Evolutionary conservation across 2,797 vertebrate genomes (phyloP), one percentile per base, ranked within the genome.

Genomic region (Pipistrellus pygmaeus): DNA sequence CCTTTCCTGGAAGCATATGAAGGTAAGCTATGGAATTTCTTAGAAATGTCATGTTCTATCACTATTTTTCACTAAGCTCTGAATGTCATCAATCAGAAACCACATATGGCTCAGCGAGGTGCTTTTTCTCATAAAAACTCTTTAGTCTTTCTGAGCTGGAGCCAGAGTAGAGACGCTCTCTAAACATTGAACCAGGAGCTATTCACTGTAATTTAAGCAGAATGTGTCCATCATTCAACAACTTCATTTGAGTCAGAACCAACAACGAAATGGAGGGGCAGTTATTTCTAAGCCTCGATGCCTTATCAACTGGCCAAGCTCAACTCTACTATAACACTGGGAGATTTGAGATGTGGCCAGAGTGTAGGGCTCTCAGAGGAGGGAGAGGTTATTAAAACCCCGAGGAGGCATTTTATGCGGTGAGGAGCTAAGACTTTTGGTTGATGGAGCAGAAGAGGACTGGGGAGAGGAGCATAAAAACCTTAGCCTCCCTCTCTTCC

Each of bases 1-100:
- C 20, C 55, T 87, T 84, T 85, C 77, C 72, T 55, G 93, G 71
- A 93, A 86, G 81, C 55, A 35, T 92, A 77, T 71, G 80, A 44
- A 62, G 32, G 57, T 71, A 85, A 91, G 8, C 46, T 83, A 71
- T 71, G 88, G 89, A 84, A 92, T 17, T 60, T 85, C 53, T 51
- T 15, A 68, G 27, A 86, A 76, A 81, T 84, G 71, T 77, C 91
- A 94, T 71, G 32, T 30, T 90, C 48, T 85, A 27, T 75, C n/a
- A 55, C 30, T 87, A 32, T 87, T 93, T 93, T 71, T 72, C 20
- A 53, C 30, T 25, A 35, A 76, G 46, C 41, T 92, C 76, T 81
- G 78, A 94, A 92, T 83, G 66, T 60, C 80, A 86, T 80, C 84
- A 72, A 95, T 88, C 51, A 85, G 91, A 96, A 94, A 80, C n/a